A percentile compares a stretch with the other conserved stretches of the same genome.
Conservation (phyloP, 2,888 invertebrate genomes). For the Euclidia mi region DNA sequence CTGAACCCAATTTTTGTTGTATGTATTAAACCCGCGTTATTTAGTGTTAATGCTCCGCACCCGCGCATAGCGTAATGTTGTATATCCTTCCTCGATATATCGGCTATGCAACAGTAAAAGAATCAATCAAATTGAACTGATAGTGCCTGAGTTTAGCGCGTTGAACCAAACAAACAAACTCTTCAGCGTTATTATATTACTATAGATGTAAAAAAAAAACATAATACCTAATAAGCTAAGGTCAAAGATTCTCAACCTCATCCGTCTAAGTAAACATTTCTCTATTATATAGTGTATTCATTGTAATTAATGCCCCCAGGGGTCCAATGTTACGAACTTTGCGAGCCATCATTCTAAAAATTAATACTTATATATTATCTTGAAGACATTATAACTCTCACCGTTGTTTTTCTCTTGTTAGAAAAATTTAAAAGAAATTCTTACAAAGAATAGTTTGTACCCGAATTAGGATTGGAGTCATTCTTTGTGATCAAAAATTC, state of each 20-base stretch:
- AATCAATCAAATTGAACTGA: too few relatives aligned
- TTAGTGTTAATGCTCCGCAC: too few relatives aligned
- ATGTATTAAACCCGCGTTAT: too few relatives aligned
- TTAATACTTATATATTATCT: conserved; percentile 44
- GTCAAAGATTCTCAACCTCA: conserved; percentile 7
- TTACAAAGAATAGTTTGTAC: conserved; percentile 23
- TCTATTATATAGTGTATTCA: conserved; percentile 11
- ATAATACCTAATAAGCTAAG: conserved; percentile 8
- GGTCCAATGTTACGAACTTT: conserved; percentile 34
- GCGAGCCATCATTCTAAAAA: conserved; percentile 26
- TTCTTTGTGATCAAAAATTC: conserved; percentile 5
- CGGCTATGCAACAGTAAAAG: too few relatives aligned
- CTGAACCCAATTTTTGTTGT: too few relatives aligned
- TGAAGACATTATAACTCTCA: conserved; percentile 31
- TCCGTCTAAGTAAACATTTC: too few relatives aligned
- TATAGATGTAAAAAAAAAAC: too few relatives aligned
- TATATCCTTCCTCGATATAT: too few relatives aligned
- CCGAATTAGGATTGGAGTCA: conserved; percentile 13
- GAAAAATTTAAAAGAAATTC: conserved; percentile 31
- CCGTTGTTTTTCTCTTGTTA: conserved; percentile 28
- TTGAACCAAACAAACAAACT: too few relatives aligned
- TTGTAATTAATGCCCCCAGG: conserved; percentile 27
- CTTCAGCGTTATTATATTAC: too few relatives aligned
- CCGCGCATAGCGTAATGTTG: too few relatives aligned
- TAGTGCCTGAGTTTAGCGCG: too few relatives aligned